Evolutionary conservation across 1,140 invertebrate genomes (phyloP), one percentile per base, ranked within the genome.

Genomic region (Aphidius ervi): DNA sequence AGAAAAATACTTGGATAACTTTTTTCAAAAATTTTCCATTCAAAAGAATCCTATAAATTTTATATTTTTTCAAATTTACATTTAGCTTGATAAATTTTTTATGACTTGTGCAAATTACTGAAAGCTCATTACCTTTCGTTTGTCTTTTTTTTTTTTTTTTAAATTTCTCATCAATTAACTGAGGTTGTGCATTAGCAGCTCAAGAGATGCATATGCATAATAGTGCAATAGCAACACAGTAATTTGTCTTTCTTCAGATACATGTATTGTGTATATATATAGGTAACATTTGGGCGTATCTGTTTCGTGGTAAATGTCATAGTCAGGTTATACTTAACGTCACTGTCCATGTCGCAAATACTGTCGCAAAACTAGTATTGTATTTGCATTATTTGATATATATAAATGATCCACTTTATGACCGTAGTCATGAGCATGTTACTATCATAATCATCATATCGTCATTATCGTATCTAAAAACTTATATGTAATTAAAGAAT

Each of bases 291-390:
- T 60, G 61, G 64, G 61, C 62, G 64, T 61, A 62, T 59, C 56
- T 63, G 63, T 57, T 62, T 57, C 46, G 66, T 63, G 63, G 66
- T 67, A 67, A 67, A 67, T 49, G 66, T 67, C 66, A 67, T 63
- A 57, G 59, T 59, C 66, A 67, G 66, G 59, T 41, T 41, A 59
- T 58, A 65, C 66, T 67, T 62, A 62, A 67, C 62, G 66, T 67
- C 66, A 67, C 37, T 49, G 58, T 46, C 66, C 63, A 60, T 58
- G 57, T 66, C 62, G 64, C 56, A 58, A 16, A 52, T 39, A 55
- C 48, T 60, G 58, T 66, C 61, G 59, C 61, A 42, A 65, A 31
- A 31, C 2, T 31, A 31, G 23, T 31, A 31, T 31, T 4, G 23
- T 31, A 31, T 67, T 67, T 65, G 59, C 62, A 67, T 65, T 57